Evolutionary conservation across 1,140 invertebrate species (phyloP), one percentile per base, ranked within the genome.

Genomic region (Leptoteleia sp.): DNA sequence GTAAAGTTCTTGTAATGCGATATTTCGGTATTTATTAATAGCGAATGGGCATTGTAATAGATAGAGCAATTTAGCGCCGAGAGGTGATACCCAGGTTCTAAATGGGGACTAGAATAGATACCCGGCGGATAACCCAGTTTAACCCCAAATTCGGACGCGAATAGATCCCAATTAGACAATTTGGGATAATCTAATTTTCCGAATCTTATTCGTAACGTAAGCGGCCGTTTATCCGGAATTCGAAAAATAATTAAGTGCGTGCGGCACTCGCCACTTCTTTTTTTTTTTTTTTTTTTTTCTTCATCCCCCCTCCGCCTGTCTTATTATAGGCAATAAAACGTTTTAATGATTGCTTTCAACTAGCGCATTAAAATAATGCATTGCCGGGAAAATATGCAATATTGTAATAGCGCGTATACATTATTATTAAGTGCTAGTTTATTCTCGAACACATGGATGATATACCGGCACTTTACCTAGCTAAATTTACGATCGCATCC

Each of bases 371-470:
- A 75, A 75, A 59, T 75, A 71, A 75, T 75, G 70, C 75, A 79
- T 79, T 59, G 70, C 68, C 40, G 67, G 40, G 27, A 45, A 80
- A 80, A 80, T 71, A 72, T 76, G 78, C 55, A 70, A 80, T 80
- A 80, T 38, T 67, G 61, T 79, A 80, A 80, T 80, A 72, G 67
- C 29, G 67, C 78, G 29, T 72, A 80, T 80, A 80, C 61, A 72
- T 80, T 80, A 80, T 80, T 80, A 80, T 80, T 76, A 80, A 80
- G 72, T 72, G 71, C 67, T 76, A 76, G 71, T 75, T 80, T 80
- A 80, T 80, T 80, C 77, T 76, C 71, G 61, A 80, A 80, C 71
- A 67, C 77, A 68, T 72, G 77, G 77, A 76, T 80, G 77, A 80
- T 80, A 76, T 80, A 80, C 72, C 62, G 78, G 78, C 78, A 80